Conservation (phyloP, 2,113 vertebrate species). For the Merops nubicus region DNA sequence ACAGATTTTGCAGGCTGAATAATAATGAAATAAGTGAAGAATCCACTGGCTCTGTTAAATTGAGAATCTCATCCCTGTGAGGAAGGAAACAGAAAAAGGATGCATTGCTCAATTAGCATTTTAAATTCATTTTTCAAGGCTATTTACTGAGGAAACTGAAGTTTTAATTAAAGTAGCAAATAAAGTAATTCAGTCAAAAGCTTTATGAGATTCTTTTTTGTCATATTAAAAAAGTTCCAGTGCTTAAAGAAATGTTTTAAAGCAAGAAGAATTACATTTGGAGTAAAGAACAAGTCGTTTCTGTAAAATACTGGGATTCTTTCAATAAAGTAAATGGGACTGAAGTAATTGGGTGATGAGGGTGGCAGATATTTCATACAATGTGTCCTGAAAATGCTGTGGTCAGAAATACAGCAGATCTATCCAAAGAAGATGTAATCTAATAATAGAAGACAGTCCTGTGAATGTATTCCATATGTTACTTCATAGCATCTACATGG, state of each 20-base stretch:
- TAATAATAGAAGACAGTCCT: not conserved
- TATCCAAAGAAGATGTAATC: conserved; percentile 14
- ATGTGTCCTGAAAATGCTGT: not conserved
- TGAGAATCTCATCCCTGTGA: conserved; percentile 27
- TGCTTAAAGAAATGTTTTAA: conserved; percentile 7
- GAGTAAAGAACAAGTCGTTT: not conserved
- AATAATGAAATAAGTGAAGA: conserved; percentile 40
- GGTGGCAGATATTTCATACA: not conserved
- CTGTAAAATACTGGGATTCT: not conserved
- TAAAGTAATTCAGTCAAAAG: conserved; percentile 52
- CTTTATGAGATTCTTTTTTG: conserved; percentile 10
- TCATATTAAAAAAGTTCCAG: not conserved
- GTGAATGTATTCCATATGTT: not conserved
- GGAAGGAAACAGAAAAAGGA: conserved; percentile 44
- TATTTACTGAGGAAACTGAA: conserved; percentile 66
- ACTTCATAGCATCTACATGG: not conserved
- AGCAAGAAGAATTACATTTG: conserved; percentile 7
- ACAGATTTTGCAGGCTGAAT: conserved; percentile 39
- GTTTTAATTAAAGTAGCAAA: conserved; percentile 74
- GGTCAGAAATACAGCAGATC: not conserved
- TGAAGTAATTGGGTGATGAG: not conserved
- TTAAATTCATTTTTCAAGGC: conserved; percentile 67
- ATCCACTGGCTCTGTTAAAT: not conserved
- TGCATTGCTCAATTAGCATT: conserved; percentile 47
- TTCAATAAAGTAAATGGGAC: not conserved